These are phyloP conservation scores for Merluccius polli DNA, from an alignment of 2,797 vertebrate genomes.

Conservation along the genomic window DNA sequence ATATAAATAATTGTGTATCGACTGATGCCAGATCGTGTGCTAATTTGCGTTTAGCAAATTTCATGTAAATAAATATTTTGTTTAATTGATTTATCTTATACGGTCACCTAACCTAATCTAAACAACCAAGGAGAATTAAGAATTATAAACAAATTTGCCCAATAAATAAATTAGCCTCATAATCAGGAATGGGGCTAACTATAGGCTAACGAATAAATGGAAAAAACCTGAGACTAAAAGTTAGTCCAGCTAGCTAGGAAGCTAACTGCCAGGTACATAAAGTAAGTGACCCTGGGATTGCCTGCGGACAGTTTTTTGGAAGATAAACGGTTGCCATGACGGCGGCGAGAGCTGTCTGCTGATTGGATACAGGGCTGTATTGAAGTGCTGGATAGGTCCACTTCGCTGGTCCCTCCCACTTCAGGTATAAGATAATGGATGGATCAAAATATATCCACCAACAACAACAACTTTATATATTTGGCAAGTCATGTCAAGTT, in stretches of 20 bases:
- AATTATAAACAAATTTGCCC: background rate
- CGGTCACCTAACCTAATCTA: too few relatives aligned
- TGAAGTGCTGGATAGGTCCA: background rate
- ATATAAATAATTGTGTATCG: too few relatives aligned
- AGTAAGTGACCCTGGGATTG: background rate
- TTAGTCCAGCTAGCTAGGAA: background rate
- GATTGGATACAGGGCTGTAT: background rate
- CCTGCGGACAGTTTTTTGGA: too few relatives aligned
- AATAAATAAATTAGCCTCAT: background rate
- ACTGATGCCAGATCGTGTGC: too few relatives aligned
- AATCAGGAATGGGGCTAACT: too few relatives aligned
- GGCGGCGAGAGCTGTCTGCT: background rate
- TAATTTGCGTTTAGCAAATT: too few relatives aligned
- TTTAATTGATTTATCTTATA: background rate
- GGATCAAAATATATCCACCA: background rate
- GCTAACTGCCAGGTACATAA: background rate
- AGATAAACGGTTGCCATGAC: background rate
- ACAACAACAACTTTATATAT: background rate
- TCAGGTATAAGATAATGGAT: background rate
- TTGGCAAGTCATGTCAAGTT: background rate
- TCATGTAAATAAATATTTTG: background rate
- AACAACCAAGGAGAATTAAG: background rate
- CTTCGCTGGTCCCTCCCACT: background rate
- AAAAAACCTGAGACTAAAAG: background rate
- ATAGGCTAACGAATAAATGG: background rate